A percentile compares a stretch with the other conserved stretches of the same genome.
Conservation (phyloP, 92 coral and sea anemone genomes). For the Phenganax stokvisi region DNA sequence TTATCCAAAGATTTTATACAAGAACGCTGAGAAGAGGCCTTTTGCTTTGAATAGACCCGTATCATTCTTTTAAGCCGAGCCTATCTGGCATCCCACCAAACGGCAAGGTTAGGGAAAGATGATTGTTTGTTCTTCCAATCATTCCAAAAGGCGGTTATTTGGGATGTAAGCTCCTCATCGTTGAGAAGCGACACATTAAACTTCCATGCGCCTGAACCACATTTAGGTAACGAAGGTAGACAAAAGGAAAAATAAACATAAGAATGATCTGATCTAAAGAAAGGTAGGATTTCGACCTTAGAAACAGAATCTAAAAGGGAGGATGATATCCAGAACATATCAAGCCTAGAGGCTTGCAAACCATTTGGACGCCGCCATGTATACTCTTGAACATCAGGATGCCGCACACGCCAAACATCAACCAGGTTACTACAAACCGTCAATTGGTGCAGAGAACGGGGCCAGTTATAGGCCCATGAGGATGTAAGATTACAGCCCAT, state of each 20-base stretch:
- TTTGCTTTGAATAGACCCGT: not conserved
- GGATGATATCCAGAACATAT: slow-evolving; percentile 24
- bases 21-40: not conserved
- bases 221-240: not conserved
- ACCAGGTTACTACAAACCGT: not conserved
- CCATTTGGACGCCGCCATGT: slow-evolving; percentile 28
- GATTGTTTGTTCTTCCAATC: not conserved
- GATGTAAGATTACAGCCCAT: not conserved
- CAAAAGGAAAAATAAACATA: not conserved
- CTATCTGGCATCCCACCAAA: slow-evolving; percentile 43
- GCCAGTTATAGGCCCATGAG: slow-evolving; percentile 14
- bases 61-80: slow-evolving; percentile 1
- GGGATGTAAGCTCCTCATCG: slow-evolving; percentile 27
- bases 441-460: not conserved
- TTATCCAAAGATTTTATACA: not conserved
- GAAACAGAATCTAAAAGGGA: not conserved
- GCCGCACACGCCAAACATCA: slow-evolving; percentile 26
- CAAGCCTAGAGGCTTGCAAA: not conserved
- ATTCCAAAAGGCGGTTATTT: not conserved
- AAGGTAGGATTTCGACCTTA: slow-evolving; percentile 21
- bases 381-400: not conserved
- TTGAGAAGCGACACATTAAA: slow-evolving; percentile 41
- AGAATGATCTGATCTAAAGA: slow-evolving; percentile 37
- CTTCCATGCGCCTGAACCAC: slow-evolving; percentile 49
- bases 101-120: not conserved